These are phyloP conservation scores for rat (Rattus norvegicus) DNA, from an alignment of 2,113 vertebrate genomes.

Conservation along the genomic window DNA sequence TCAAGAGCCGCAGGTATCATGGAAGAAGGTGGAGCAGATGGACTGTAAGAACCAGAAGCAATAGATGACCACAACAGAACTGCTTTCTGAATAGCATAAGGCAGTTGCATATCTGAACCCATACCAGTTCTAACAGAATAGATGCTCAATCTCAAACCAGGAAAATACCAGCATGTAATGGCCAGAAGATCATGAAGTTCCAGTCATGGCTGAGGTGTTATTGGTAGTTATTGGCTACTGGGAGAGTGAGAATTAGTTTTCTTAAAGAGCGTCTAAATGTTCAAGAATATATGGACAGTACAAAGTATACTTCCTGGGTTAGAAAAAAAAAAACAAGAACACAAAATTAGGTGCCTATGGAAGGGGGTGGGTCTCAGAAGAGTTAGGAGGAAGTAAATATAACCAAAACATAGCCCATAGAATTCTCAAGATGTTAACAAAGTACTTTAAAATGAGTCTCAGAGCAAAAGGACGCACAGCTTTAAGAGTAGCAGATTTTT, in stretches of 20 bases:
- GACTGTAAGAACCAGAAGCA: background rate
- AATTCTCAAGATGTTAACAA: background rate
- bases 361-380: background rate
- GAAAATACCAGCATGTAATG: no score
- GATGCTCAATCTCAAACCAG: background rate
- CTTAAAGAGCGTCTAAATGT: background rate
- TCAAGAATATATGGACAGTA: background rate
- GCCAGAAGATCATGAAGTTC: no score
- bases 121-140: background rate
- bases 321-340: background rate
- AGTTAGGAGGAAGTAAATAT: background rate
- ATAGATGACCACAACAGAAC: background rate
- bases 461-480: slow-evolving; percentile 23
- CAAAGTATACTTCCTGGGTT: background rate
- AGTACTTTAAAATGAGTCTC: background rate
- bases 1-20: background rate
- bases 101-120: background rate
- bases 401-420: background rate
- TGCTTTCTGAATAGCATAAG: background rate
- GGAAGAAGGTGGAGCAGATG: background rate
- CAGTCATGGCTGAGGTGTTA: background rate
- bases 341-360: background rate
- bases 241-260: background rate
- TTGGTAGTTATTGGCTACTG: background rate
- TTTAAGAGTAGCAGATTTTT: slow-evolving; percentile 8